Evolutionary conservation across 1,140 invertebrate genomes (phyloP).

Genomic region (Periplaneta americana): DNA sequence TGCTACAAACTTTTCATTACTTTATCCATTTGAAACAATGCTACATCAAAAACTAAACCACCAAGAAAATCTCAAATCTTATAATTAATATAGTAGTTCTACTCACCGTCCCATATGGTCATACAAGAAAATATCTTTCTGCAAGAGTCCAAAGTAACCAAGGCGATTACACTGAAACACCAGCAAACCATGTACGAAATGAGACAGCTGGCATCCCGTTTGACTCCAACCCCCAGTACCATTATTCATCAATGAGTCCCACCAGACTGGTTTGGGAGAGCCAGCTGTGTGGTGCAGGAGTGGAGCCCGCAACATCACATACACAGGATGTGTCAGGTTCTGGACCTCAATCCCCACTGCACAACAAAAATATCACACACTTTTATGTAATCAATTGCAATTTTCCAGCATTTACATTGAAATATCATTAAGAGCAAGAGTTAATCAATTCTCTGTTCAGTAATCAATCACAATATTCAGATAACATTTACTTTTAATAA

Average conservation of each 20-base stretch:
- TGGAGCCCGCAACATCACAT: constrained; percentile 53
- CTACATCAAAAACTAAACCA: too few species aligned
- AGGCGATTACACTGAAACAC: constrained; percentile 73
- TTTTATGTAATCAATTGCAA: neutral
- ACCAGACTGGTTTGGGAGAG: constrained; percentile 56
- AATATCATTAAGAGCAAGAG: neutral
- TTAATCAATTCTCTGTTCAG: neutral
- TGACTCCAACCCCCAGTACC: constrained; percentile 60
- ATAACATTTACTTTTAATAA: too few species aligned
- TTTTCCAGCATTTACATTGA: neutral
- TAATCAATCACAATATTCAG: too few species aligned
- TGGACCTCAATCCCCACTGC: constrained; percentile 42
- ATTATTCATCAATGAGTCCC: constrained; percentile 54
- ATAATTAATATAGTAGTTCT: too few species aligned
- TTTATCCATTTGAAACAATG: too few species aligned
- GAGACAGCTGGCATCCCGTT: constrained; percentile 58
- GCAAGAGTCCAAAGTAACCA: constrained; percentile 71
- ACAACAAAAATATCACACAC: constrained; percentile 21
- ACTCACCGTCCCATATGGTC: constrained; percentile 13
- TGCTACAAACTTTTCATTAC: too few species aligned
- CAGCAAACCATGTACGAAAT: constrained; percentile 55
- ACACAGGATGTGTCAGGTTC: constrained; percentile 61
- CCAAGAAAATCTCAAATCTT: too few species aligned
- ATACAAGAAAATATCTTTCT: constrained; percentile 18
- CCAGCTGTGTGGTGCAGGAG: constrained; percentile 41